phyloP scores from a whole-genome alignment of 2,888 invertebrate species.

The Drosophila putrida region DNA sequence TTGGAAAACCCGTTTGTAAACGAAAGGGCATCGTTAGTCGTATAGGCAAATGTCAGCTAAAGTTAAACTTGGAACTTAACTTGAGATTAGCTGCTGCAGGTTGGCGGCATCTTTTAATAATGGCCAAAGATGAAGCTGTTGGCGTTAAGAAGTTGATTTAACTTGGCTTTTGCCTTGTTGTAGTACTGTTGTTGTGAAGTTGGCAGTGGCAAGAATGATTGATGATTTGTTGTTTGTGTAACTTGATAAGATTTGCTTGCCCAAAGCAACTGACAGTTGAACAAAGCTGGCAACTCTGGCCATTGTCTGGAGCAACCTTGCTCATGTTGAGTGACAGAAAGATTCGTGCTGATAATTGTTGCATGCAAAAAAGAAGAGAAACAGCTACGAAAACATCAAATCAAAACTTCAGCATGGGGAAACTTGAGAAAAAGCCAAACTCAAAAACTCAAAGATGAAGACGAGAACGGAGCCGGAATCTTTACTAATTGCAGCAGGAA shows the following conservation, averaged over 20 bases:
- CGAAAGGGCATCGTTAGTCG: slow-evolving; percentile 17
- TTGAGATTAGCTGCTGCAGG: slow-evolving; percentile 7
- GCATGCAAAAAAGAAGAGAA: slow-evolving; percentile 56
- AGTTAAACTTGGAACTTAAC: slow-evolving; percentile 5
- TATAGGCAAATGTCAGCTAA: slow-evolving; percentile 4
- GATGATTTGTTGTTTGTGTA: slow-evolving; percentile 65
- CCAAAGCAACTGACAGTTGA: slow-evolving; percentile 36
- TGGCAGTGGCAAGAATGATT: slow-evolving; percentile 49
- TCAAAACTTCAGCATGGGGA: slow-evolving; percentile 5
- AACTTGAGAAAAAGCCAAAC: slow-evolving; percentile 22
- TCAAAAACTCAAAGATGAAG: slow-evolving; percentile 12
- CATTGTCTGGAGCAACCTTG: slow-evolving; percentile 67
- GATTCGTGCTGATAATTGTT: slow-evolving; percentile 75
- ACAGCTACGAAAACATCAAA: slow-evolving; percentile 19
- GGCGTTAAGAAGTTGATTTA: slow-evolving; percentile 73
- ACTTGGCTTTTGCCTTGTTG: slow-evolving; percentile 45
- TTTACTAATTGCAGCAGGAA: slow-evolving; percentile 53
- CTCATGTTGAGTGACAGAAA: slow-evolving; percentile 69
- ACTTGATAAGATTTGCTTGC: slow-evolving; percentile 57
- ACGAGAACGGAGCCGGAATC: slow-evolving; percentile 23
- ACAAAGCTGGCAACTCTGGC: slow-evolving; percentile 54
- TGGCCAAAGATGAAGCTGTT: slow-evolving; percentile 65
- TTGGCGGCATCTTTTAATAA: slow-evolving; percentile 17
- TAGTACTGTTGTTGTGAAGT: slow-evolving; percentile 22
- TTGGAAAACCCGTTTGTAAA: background rate